phyloP scores from a whole-genome alignment of 2,797 vertebrate species.

The Apogon talboti region DNA sequence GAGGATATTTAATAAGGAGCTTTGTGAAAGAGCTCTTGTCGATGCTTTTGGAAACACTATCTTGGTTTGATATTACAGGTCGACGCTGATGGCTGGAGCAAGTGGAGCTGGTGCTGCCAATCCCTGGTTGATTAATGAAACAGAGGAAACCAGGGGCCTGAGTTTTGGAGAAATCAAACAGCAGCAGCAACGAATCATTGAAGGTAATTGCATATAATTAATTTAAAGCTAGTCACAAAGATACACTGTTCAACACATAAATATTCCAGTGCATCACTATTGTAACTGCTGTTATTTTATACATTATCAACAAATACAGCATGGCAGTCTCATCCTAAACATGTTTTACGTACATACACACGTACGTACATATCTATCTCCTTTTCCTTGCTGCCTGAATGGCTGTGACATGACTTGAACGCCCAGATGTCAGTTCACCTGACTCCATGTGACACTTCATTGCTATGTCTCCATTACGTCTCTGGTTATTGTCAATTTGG shows the following conservation, averaged over 20 bases:
- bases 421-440: constrained; percentile 55
- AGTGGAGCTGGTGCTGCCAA: constrained; percentile 79
- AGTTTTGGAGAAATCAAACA: constrained; percentile 90
- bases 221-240: not conserved
- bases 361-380: not conserved
- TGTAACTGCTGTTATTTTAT: constrained; percentile 1
- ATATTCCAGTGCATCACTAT: not conserved
- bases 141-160: constrained; percentile 92
- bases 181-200: constrained; percentile 92
- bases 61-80: constrained; percentile 75
- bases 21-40: not conserved
- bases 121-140: constrained; percentile 93
- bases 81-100: constrained; percentile 85
- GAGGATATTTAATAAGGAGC: too few species aligned
- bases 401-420: constrained; percentile 40
- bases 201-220: constrained; percentile 76
- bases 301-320: not conserved
- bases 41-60: not conserved
- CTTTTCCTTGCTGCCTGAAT: constrained; percentile 16
- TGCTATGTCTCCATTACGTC: constrained; percentile 53
- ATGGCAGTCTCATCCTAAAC: not conserved
- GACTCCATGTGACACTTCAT: constrained; percentile 59
- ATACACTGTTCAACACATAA: not conserved
- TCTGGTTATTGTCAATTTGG: constrained; percentile 67
- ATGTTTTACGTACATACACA: not conserved